Percentiles rank a stretch among this genome's conserved stretches.
phyloP scores from a whole-genome alignment of 2,797 vertebrate species.

The Catharus ustulatus region DNA sequence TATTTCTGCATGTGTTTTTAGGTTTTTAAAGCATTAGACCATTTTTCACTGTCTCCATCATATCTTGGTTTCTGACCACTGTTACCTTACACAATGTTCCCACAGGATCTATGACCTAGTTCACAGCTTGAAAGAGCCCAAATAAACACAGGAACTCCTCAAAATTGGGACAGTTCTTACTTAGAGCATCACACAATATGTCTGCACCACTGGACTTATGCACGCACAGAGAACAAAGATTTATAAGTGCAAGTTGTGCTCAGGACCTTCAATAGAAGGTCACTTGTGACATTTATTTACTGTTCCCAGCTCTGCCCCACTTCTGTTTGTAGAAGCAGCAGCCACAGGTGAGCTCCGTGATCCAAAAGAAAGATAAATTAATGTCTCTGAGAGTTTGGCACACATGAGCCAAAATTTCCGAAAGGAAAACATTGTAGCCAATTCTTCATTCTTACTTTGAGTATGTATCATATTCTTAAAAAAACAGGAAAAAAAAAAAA shows the following conservation, averaged over 20 bases:
- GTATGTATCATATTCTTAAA: not conserved
- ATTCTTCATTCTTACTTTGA: not conserved
- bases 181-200: fast-evolving
- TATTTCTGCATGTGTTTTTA: not conserved
- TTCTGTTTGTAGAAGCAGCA: not conserved
- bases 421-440: not conserved
- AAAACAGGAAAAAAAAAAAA: not conserved
- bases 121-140: not conserved
- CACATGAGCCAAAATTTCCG: not conserved
- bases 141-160: not conserved
- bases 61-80: not conserved
- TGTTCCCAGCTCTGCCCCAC: not conserved
- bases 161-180: not conserved
- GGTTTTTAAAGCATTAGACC: not conserved
- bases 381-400: not conserved
- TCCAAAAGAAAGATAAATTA: not conserved
- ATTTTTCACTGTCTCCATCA: not conserved
- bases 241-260: not conserved
- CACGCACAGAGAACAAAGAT: not conserved
- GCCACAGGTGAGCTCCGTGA: not conserved
- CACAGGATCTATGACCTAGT: not conserved
- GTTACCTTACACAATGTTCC: not conserved
- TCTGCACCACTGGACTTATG: not conserved
- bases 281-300: not conserved
- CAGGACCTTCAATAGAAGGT: not conserved